A percentile compares a stretch with the other conserved stretches of the same genome.
Conservation (phyloP, 1,140 invertebrate genomes). For the Pseudoatta argentina region DNA sequence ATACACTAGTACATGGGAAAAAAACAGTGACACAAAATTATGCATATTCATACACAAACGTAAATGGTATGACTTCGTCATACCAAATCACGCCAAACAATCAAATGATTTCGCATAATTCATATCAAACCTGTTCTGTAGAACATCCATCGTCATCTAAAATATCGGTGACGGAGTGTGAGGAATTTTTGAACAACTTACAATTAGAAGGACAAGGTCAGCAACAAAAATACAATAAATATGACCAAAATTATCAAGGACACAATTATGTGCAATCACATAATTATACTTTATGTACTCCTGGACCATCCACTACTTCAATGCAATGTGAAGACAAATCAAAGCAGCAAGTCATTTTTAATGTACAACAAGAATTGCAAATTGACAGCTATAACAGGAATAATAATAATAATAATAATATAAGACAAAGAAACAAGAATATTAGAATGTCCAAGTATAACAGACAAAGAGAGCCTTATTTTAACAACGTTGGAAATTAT, state of each 20-base stretch:
- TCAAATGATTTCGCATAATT: neutral
- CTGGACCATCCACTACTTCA: neutral
- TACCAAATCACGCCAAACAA: neutral
- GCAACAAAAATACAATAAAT: neutral
- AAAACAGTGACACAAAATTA: neutral
- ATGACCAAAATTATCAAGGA: neutral
- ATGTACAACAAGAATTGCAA: neutral
- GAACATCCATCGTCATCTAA: neutral
- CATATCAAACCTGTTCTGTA: too few relatives aligned
- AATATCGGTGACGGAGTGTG: neutral
- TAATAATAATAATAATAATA: conserved; percentile 7
- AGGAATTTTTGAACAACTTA: neutral
- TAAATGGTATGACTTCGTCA: neutral
- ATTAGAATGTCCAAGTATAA: neutral
- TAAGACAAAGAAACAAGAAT: neutral
- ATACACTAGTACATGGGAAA: neutral
- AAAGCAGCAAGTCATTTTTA: neutral
- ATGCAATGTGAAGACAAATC: neutral
- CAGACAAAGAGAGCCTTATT: neutral
- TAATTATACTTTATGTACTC: neutral
- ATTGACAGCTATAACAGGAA: neutral
- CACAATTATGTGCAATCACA: neutral
- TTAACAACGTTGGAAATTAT: neutral
- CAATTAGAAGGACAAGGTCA: neutral
- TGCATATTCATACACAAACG: neutral